These are phyloP conservation scores for Carapus acus DNA, from an alignment of 2,797 vertebrate species.

Conservation along the genomic window DNA sequence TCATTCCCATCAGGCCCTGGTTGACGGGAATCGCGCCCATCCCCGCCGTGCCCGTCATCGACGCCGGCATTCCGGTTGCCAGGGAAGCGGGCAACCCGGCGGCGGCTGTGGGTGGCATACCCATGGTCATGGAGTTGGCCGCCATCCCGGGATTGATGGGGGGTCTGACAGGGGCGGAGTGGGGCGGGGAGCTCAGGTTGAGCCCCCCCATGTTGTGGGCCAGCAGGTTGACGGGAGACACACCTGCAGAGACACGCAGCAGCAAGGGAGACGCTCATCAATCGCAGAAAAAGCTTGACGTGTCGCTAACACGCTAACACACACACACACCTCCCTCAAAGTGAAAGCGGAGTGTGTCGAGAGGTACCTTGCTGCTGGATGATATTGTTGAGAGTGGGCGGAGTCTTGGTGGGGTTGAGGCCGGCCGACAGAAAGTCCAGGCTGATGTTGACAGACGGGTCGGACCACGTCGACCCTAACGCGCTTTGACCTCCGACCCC, in stretches of 20 bases:
- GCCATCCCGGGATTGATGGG: slow-evolving; percentile 73
- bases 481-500: slow-evolving; percentile 74
- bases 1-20: slow-evolving; percentile 73
- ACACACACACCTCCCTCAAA: no score
- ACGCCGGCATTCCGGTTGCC: slow-evolving; percentile 75
- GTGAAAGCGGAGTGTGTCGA: neutral
- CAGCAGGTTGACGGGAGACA: slow-evolving; percentile 83
- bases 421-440: slow-evolving; percentile 94
- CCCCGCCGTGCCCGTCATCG: slow-evolving; percentile 62
- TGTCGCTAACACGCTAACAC: no score
- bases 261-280: neutral
- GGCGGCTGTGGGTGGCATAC: no score
- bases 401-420: slow-evolving; percentile 90
- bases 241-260: slow-evolving; percentile 65
- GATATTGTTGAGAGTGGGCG: slow-evolving; percentile 92
- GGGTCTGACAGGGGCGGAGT: slow-evolving; percentile 73
- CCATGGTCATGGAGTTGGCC: slow-evolving; percentile 53
- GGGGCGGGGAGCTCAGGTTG: slow-evolving; percentile 80
- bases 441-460: slow-evolving; percentile 98
- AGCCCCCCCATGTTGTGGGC: slow-evolving; percentile 87
- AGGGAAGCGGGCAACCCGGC: slow-evolving; percentile 56
- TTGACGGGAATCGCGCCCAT: slow-evolving; percentile 61
- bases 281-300: no score
- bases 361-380: slow-evolving; percentile 91
- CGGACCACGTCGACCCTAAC: slow-evolving; percentile 93